These are phyloP conservation scores for Miltochrista miniata DNA, from an alignment of 2,888 invertebrate genomes.

Conservation along the genomic window DNA sequence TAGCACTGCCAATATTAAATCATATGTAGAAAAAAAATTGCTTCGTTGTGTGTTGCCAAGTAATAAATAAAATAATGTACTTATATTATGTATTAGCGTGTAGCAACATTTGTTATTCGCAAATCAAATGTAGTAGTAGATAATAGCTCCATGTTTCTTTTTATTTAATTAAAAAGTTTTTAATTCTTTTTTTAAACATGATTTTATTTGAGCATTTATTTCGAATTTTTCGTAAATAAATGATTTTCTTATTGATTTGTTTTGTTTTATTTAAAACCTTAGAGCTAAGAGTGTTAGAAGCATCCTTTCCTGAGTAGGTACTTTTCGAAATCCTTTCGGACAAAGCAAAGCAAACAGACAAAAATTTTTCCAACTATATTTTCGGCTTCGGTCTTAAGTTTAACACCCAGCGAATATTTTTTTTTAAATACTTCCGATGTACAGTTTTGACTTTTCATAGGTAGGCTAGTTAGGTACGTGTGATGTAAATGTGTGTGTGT, in stretches of 20 bases:
- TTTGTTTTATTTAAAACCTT: slow-evolving; percentile 7
- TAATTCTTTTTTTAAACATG: slow-evolving; percentile 15
- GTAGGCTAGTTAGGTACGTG: no score
- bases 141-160: slow-evolving; percentile 21
- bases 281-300: no score
- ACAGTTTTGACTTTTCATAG: no score
- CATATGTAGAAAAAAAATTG: background rate
- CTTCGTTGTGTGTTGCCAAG: slow-evolving; percentile 21
- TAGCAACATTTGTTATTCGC: slow-evolving; percentile 34
- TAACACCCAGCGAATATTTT: no score
- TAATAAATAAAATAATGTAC: slow-evolving; percentile 28
- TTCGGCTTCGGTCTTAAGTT: no score
- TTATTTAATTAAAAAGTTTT: slow-evolving; percentile 12
- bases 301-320: no score
- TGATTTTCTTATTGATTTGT: slow-evolving; percentile 12
- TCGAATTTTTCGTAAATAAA: slow-evolving; percentile 31
- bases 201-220: slow-evolving; percentile 32
- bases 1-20: background rate
- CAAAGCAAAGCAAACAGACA: no score
- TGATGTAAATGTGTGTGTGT: no score
- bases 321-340: no score
- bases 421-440: no score
- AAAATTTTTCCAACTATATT: no score
- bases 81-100: slow-evolving; percentile 25
- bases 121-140: slow-evolving; percentile 21